Evolutionary conservation across 2,113 vertebrate genomes (phyloP).

Genomic region (Pardalotus punctatus): DNA sequence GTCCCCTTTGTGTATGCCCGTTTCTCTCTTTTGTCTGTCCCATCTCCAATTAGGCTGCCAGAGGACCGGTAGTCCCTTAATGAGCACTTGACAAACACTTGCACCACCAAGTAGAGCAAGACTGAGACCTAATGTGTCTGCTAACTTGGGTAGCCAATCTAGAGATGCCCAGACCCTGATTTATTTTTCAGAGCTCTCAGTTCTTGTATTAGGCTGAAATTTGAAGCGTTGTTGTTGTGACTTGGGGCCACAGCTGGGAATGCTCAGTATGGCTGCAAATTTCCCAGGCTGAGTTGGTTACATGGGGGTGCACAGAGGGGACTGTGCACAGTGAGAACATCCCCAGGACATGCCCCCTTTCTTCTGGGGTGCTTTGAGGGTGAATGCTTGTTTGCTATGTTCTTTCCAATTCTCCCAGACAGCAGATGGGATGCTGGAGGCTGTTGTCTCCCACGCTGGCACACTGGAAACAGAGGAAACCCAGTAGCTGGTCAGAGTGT

Average conservation of each 20-base stretch:
- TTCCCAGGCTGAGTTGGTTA: neutral
- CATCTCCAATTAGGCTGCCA: neutral
- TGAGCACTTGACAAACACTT: neutral
- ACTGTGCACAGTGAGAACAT: neutral
- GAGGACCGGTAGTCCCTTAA: neutral
- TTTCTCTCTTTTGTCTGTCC: neutral
- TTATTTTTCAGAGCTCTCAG: neutral
- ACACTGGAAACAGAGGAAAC: neutral
- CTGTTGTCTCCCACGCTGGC: neutral
- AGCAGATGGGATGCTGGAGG: neutral
- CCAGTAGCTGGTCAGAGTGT: neutral
- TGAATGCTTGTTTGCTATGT: neutral
- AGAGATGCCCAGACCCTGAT: neutral
- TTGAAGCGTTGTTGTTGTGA: rapidly evolving
- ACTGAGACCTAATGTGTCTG: neutral
- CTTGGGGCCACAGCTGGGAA: neutral
- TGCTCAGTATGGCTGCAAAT: neutral
- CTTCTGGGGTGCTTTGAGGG: neutral
- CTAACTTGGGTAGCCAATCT: neutral
- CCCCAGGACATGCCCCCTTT: neutral
- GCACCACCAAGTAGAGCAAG: neutral
- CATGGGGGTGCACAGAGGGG: neutral
- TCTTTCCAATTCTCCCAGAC: neutral
- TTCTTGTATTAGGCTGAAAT: neutral
- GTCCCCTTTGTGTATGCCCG: rapidly evolving